phyloP scores from a whole-genome alignment of 2,888 invertebrate genomes.

The Synanthedon vespiformis region DNA sequence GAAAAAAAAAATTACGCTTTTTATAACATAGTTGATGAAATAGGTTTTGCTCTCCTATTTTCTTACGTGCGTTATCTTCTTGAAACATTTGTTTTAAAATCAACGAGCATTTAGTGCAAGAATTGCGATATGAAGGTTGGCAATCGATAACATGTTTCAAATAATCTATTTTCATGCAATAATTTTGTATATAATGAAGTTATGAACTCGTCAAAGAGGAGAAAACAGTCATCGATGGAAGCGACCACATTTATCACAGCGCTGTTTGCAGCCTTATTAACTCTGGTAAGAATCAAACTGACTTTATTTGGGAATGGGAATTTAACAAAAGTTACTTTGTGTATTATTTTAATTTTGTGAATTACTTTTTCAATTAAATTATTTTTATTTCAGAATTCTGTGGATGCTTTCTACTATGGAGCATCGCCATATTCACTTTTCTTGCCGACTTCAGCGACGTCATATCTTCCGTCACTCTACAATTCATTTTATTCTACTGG shows the following conservation, averaged over 20 bases:
- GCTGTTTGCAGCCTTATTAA: slow-evolving; percentile 12
- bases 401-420: slow-evolving; percentile 17
- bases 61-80: background rate
- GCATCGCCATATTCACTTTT: slow-evolving; percentile 8
- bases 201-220: background rate
- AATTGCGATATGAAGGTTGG: background rate
- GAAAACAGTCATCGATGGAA: slow-evolving; percentile 23
- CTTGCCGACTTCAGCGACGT: background rate
- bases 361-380: no score
- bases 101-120: background rate
- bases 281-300: slow-evolving; percentile 17
- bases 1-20: no score
- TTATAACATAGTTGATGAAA: no score
- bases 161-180: slow-evolving; percentile 19
- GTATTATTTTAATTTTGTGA: no score
- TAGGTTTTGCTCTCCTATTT: background rate
- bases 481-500: background rate
- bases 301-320: no score
- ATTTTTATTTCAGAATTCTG: slow-evolving; percentile 27
- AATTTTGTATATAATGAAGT: slow-evolving; percentile 34
- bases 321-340: no score
- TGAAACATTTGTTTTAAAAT: background rate
- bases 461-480: background rate
- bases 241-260: slow-evolving; percentile 23
- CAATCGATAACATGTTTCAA: background rate